Evolutionary conservation across 2,888 invertebrate species (phyloP).

Genomic region (Drosophila kanekoi): DNA sequence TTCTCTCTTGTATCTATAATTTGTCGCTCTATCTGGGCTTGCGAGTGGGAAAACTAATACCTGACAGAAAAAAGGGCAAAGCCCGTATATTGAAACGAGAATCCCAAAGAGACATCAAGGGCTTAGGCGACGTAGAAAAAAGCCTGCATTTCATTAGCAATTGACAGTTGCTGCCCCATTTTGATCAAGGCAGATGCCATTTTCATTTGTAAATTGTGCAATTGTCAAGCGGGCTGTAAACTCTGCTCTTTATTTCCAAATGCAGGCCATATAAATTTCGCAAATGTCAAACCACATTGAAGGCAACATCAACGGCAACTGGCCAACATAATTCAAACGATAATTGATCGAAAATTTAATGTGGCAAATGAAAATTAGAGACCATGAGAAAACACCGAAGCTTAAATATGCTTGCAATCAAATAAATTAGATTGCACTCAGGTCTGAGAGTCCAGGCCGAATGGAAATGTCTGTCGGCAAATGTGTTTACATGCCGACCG

Average conservation of each 20-base stretch:
- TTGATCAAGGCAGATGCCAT: conserved; percentile 28
- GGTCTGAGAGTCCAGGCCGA: no score
- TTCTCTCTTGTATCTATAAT: no score
- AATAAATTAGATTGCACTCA: not conserved
- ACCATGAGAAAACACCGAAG: not conserved
- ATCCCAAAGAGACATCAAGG: no score
- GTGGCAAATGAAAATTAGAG: conserved; percentile 18
- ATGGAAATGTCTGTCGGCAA: not conserved
- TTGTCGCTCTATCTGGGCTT: no score
- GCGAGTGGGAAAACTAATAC: no score
- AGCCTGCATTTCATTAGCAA: not conserved
- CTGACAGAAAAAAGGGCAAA: no score
- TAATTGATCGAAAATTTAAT: conserved; percentile 62
- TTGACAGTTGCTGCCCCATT: not conserved
- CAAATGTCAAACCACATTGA: conserved; percentile 25
- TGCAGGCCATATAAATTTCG: conserved; percentile 20
- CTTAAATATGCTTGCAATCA: conserved; percentile 13
- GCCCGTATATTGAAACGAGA: no score
- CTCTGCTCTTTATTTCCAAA: conserved; percentile 10
- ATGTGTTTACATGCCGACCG: not conserved
- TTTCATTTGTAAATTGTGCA: conserved; percentile 8
- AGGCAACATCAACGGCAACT: conserved; percentile 12
- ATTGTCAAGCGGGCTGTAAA: conserved; percentile 9
- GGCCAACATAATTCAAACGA: conserved; percentile 52
- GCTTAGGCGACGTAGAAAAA: not conserved